Percentiles rank a stretch among this genome's conserved stretches.
These are phyloP conservation scores for Gymnarchus niloticus DNA, from an alignment of 2,113 vertebrate species.

Conservation along the genomic window DNA sequence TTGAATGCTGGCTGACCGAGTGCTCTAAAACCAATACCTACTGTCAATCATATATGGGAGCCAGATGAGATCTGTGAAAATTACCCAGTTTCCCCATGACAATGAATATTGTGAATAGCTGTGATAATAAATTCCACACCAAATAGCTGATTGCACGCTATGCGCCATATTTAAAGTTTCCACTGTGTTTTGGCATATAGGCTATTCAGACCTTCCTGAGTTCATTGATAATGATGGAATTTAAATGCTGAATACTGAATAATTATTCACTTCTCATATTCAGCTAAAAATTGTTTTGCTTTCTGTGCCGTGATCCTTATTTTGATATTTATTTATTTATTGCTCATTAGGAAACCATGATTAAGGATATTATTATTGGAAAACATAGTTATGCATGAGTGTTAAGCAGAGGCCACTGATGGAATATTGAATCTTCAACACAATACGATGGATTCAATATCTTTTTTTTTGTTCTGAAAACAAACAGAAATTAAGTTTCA, in stretches of 20 bases:
- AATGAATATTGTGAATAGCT: background rate
- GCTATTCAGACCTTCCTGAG: background rate
- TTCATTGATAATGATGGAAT: background rate
- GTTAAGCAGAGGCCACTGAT: background rate
- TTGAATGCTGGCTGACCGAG: too few relatives aligned
- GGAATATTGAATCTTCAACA: slow-evolving; percentile 7
- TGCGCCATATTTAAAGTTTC: background rate
- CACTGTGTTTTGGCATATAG: background rate
- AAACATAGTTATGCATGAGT: slow-evolving; percentile 10
- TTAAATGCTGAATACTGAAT: background rate
- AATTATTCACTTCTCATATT: background rate
- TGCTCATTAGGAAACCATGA: background rate
- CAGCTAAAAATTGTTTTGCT: background rate
- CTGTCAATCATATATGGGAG: too few relatives aligned
- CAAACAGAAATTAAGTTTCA: slow-evolving; percentile 11
- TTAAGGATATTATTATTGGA: slow-evolving; percentile 14
- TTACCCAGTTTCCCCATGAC: too few relatives aligned
- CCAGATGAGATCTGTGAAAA: too few relatives aligned
- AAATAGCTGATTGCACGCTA: background rate
- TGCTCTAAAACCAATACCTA: too few relatives aligned
- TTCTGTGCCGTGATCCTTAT: background rate
- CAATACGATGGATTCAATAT: background rate
- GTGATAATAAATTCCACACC: background rate
- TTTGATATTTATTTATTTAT: background rate
- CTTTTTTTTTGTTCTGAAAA: slow-evolving; percentile 6